Percentiles rank a stretch among this genome's conserved stretches.
These are phyloP conservation scores for Nemotelus pantherinus DNA, from an alignment of 2,888 invertebrate genomes.

Conservation along the genomic window DNA sequence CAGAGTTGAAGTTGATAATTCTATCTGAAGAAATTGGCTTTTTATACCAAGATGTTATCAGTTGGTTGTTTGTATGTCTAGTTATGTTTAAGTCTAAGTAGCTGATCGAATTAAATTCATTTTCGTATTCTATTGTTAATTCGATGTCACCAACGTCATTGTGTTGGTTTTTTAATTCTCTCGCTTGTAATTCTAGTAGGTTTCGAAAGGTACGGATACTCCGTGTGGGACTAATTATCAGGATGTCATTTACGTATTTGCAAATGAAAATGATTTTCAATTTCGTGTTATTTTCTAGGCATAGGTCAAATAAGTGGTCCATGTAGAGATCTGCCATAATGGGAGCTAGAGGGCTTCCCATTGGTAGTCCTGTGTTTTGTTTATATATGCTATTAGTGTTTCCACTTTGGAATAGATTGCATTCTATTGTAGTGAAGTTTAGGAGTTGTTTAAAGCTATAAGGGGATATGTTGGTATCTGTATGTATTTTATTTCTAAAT, in stretches of 20 bases:
- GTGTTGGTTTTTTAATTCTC: not conserved
- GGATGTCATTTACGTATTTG: not conserved
- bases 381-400: not conserved
- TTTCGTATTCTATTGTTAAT: not conserved
- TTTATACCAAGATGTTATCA: not conserved
- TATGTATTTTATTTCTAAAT: not conserved
- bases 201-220: not conserved
- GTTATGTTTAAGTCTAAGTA: not conserved
- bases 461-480: not conserved
- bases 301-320: not conserved
- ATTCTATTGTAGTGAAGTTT: not conserved
- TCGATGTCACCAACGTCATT: not conserved
- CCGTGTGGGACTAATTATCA: not conserved
- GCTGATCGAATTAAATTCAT: not conserved
- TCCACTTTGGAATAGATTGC: too few species aligned
- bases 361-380: not conserved
- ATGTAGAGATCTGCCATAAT: conserved; percentile 10
- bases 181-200: not conserved
- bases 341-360: not conserved
- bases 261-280: not conserved
- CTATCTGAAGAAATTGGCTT: not conserved
- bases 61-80: too few species aligned
- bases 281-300: not conserved
- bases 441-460: not conserved
- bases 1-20: not conserved